phyloP scores from a whole-genome alignment of 2,113 vertebrate species.

The Coturnix japonica region DNA sequence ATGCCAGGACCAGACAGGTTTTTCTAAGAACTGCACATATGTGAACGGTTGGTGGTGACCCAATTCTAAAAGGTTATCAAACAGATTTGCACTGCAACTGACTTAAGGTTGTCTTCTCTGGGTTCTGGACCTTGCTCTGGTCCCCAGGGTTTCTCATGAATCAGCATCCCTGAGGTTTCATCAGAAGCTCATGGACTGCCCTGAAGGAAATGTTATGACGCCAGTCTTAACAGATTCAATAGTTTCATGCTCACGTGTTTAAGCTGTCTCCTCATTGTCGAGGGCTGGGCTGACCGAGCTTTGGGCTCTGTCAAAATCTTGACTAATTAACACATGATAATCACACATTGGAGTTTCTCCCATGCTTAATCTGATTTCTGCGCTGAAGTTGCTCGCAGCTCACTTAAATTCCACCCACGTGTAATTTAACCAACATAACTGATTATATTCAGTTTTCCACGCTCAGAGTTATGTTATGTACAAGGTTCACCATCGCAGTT shows the following conservation, averaged over 20 bases:
- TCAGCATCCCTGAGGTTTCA: neutral
- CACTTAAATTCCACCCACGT: conserved; percentile 43
- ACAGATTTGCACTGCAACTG: neutral
- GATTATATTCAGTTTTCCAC: conserved; percentile 30
- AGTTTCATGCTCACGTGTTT: conserved; percentile 8
- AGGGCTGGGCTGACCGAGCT: conserved; percentile 56
- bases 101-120: neutral
- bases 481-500: neutral
- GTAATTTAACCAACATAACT: conserved; percentile 11
- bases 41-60: neutral
- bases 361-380: conserved; percentile 64
- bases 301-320: conserved; percentile 57
- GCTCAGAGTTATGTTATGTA: neutral
- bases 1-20: conserved; percentile 20
- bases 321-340: conserved; percentile 63
- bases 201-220: neutral
- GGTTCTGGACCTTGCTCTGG: neutral
- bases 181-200: neutral
- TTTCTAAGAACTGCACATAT: neutral
- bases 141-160: neutral
- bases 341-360: conserved; percentile 40
- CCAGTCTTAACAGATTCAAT: neutral
- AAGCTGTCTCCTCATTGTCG: conserved; percentile 10
- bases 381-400: neutral
- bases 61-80: neutral